A percentile compares a stretch with the other conserved stretches of the same genome.
These are phyloP conservation scores for Lepus timidus DNA, from an alignment of 2,113 vertebrate genomes.

Conservation along the genomic window DNA sequence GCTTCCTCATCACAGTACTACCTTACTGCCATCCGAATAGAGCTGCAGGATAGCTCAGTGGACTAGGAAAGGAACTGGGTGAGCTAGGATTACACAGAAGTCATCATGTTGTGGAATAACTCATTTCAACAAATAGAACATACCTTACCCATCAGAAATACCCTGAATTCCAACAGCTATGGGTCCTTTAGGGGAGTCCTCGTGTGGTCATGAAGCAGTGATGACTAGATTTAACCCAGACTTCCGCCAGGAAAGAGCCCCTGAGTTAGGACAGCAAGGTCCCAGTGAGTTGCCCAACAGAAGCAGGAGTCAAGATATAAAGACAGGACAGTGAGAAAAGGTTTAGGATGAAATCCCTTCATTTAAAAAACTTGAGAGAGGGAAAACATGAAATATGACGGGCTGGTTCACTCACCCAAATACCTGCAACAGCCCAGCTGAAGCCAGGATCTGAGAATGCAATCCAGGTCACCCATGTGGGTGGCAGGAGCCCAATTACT, in stretches of 20 bases:
- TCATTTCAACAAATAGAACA: neutral
- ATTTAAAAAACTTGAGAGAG: too few relatives aligned
- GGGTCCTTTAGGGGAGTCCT: neutral
- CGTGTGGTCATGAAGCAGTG: neutral
- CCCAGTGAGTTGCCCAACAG: neutral
- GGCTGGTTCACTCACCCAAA: too few relatives aligned
- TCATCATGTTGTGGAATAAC: neutral
- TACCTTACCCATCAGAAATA: neutral
- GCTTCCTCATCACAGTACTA: neutral
- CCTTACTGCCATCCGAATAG: neutral
- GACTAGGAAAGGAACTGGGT: neutral
- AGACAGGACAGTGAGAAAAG: neutral
- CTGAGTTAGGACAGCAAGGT: neutral
- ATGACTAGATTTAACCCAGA: neutral
- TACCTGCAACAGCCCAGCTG: too few relatives aligned
- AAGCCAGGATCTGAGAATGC: too few relatives aligned
- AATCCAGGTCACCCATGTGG: too few relatives aligned
- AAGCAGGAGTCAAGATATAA: neutral
- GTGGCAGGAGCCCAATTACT: too few relatives aligned
- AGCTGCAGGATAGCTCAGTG: neutral
- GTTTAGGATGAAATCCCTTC: neutral
- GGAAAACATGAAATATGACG: too few relatives aligned
- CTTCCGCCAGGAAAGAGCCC: neutral
- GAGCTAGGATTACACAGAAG: neutral
- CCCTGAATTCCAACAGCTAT: neutral